Base-by-base conservation (phyloP, 2,113 vertebrate species). In the pig (Sus scrofa) region DNA sequence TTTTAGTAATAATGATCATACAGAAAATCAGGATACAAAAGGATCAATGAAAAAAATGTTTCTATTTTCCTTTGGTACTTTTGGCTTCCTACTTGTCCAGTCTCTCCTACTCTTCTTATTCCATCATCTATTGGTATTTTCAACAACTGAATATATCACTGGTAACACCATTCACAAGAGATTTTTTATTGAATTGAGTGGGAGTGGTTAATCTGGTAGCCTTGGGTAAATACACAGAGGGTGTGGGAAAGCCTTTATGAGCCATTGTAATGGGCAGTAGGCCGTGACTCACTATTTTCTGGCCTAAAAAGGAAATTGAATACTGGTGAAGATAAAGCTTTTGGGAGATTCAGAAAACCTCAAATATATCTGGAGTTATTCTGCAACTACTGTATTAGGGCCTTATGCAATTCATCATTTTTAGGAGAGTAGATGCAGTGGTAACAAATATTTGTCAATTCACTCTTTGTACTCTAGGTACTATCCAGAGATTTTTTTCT, bases 391-490 rank as follows among this genome's bases (percentile, higher is more conserved):
- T 32, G 2, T 74, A 24, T 62, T 63, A 90, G 30, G 70, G 19
- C 20, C 26, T 60, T 89, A 22, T 83, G 5, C 1, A 94, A 60
- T 79, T 58, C 32, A 85, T 91, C 34, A 84, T 70, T 81, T 90
- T 94, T 68, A 85, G 71, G 39, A 85, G 2, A 3, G 0, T 60
- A 70, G 27, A n/a, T 54, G 9, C 4, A 34, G 0, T 54, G 63
- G 11, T 67, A 92, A 91, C 8, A 93, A 87, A 32, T 9, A 60
- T 87, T 96, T 90, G 30, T 74, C 63, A 87, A 65, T 85, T 54
- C n/a, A 67, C 14, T 89, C 15, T 96, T 70, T 34, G 24, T 44
- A 86, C 27, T 85, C 2, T 52, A 85, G 70, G 27, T 70, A 52
- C 39, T 97, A 2, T 91, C 44, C 2, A 71, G 32, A 86, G 65